A percentile compares a stretch with the other conserved stretches of the same genome.
Conservation (phyloP, 2,797 vertebrate species). For the Antennarius maculatus region DNA sequence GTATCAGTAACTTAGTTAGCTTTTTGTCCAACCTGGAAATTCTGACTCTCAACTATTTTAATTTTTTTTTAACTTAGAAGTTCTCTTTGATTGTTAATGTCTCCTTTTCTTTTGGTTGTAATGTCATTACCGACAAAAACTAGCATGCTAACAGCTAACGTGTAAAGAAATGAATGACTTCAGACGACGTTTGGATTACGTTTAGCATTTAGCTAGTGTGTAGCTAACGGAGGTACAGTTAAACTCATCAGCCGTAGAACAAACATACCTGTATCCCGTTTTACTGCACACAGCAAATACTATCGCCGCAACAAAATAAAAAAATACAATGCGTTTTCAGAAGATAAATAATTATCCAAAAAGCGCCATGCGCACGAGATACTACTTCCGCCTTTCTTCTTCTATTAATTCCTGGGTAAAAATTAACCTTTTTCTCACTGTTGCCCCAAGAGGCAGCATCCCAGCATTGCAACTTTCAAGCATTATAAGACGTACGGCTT, state of each 20-base stretch:
- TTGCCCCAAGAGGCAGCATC: constrained; percentile 1
- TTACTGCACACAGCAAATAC: fast-evolving
- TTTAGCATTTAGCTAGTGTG: constrained; percentile 7
- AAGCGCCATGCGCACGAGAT: constrained; percentile 70
- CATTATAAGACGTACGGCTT: too few relatives aligned
- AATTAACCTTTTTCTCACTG: neutral
- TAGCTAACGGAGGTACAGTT: neutral
- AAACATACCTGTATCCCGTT: constrained; percentile 48
- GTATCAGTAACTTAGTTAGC: fast-evolving
- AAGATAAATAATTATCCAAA: constrained; percentile 44
- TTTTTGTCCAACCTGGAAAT: fast-evolving
- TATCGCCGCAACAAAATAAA: neutral
- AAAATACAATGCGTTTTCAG: neutral
- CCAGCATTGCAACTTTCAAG: neutral
- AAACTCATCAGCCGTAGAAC: fast-evolving
- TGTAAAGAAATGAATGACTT: constrained; percentile 56
- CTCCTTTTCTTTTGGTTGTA: fast-evolving
- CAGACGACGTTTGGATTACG: constrained; percentile 62
- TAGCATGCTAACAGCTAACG: constrained; percentile 59
- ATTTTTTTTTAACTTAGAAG: fast-evolving
- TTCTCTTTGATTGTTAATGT: neutral
- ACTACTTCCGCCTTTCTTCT: constrained; percentile 57
- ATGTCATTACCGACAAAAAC: neutral
- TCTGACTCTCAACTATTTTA: fast-evolving
- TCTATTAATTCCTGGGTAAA: neutral